Evolutionary conservation across 1,140 invertebrate genomes (phyloP).

Genomic region (Drosophila pruinosa): DNA sequence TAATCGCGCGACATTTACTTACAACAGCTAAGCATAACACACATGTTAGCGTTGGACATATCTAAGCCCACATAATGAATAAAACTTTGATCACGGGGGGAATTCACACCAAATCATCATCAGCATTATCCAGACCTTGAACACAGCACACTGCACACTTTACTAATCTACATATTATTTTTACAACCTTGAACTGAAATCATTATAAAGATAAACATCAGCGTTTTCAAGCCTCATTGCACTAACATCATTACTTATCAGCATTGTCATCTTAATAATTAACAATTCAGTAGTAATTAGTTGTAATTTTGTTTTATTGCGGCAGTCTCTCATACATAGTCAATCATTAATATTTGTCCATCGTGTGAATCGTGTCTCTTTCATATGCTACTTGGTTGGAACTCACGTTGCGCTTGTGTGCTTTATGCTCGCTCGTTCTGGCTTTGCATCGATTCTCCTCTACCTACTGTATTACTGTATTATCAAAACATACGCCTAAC

Average conservation of each 20-base stretch:
- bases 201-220: slow-evolving; percentile 11
- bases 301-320: slow-evolving; percentile 15
- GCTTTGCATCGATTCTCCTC: slow-evolving; percentile 19
- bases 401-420: slow-evolving; percentile 61
- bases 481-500: slow-evolving; percentile 62
- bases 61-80: not conserved
- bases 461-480: slow-evolving; percentile 10
- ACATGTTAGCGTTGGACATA: not conserved
- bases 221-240: slow-evolving; percentile 54
- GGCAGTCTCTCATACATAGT: slow-evolving; percentile 16
- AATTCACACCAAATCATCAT: not conserved
- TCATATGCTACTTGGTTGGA: slow-evolving; percentile 71
- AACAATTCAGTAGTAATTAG: slow-evolving; percentile 23
- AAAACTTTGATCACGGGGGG: not conserved
- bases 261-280: slow-evolving; percentile 57
- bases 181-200: slow-evolving; percentile 3
- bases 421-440: slow-evolving; percentile 49
- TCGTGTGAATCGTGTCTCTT: slow-evolving; percentile 57
- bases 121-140: not conserved
- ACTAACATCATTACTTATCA: slow-evolving; percentile 32
- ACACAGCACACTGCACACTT: not conserved
- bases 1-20: not conserved
- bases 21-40: not conserved
- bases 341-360: slow-evolving; percentile 50
- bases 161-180: slow-evolving; percentile 29